Percentiles rank a stretch among this genome's conserved stretches.
Evolutionary conservation across 2,888 invertebrate genomes (phyloP).

Genomic region (Noctua janthe): DNA sequence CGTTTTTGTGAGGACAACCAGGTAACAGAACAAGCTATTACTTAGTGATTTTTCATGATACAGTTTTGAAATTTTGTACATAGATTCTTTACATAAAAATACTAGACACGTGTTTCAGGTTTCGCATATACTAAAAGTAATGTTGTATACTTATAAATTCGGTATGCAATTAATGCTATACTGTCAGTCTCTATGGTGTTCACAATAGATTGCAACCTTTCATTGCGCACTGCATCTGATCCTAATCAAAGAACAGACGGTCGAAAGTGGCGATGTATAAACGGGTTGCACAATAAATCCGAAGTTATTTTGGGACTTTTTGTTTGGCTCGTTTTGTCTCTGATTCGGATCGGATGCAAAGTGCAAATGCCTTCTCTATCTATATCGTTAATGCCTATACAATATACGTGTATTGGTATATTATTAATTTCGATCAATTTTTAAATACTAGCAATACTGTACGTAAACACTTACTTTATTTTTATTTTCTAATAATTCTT

Average conservation of each 20-base stretch:
- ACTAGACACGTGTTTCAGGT: no score
- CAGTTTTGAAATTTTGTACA: no score
- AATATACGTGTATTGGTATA: neutral
- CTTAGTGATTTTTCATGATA: no score
- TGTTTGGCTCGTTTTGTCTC: neutral
- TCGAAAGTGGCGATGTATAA: neutral
- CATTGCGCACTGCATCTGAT: neutral
- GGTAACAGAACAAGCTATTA: no score
- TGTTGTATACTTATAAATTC: neutral
- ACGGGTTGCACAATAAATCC: neutral
- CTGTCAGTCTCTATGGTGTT: neutral
- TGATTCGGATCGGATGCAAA: neutral
- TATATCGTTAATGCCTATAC: neutral
- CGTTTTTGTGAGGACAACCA: no score
- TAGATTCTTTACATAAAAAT: no score
- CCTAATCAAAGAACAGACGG: neutral
- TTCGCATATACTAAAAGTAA: no score
- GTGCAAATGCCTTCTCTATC: neutral
- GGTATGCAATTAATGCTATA: neutral
- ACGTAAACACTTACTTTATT: slow-evolving; percentile 45
- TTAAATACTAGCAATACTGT: neutral
- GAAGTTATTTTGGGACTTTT: neutral
- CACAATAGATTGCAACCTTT: neutral
- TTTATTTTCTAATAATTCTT: slow-evolving; percentile 37
- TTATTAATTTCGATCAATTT: neutral